These are phyloP conservation scores for Xiphophorus maculatus DNA, from an alignment of 2,113 vertebrate species.

Conservation along the genomic window DNA sequence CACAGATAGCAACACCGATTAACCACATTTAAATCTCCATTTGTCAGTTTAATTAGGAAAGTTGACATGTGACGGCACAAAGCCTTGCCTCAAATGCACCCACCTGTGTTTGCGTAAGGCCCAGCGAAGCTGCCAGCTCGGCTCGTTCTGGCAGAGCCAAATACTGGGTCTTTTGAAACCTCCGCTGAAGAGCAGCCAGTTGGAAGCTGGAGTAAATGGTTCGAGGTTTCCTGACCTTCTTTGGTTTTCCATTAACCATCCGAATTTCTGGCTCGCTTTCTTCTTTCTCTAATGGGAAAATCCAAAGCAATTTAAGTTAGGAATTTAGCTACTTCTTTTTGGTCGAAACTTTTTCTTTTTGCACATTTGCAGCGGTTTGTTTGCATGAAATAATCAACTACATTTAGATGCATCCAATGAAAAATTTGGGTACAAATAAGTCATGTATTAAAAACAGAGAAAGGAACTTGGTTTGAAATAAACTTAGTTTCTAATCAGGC, in stretches of 20 bases:
- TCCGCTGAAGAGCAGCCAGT: constrained; percentile 92
- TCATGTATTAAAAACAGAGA: background rate
- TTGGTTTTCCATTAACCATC: constrained; percentile 98
- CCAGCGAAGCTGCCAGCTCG: constrained; percentile 94
- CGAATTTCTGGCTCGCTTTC: constrained; percentile 95
- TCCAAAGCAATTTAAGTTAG: constrained; percentile 21
- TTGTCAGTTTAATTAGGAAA: constrained; percentile 1
- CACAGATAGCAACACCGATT: constrained; percentile 19
- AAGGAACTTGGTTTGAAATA: background rate
- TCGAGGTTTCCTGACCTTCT: constrained; percentile 97
- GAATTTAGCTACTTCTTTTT: background rate
- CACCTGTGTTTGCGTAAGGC: constrained; percentile 98
- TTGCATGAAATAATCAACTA: background rate
- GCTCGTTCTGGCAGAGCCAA: constrained; percentile 95
- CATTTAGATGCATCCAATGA: background rate
- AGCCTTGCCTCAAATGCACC: constrained; percentile 28
- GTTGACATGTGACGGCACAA: constrained; percentile 13
- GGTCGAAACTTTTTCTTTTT: background rate
- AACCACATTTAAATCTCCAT: background rate
- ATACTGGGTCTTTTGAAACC: constrained; percentile 98
- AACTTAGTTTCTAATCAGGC: background rate
- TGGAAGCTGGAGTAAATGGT: constrained; percentile 99
- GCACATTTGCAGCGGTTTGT: constrained; percentile 6
- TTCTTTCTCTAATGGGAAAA: constrained; percentile 88
- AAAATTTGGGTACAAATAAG: background rate